A percentile compares a stretch with the other conserved stretches of the same genome.
These are phyloP conservation scores for Perca fluviatilis DNA, from an alignment of 2,113 vertebrate genomes.

Conservation along the genomic window DNA sequence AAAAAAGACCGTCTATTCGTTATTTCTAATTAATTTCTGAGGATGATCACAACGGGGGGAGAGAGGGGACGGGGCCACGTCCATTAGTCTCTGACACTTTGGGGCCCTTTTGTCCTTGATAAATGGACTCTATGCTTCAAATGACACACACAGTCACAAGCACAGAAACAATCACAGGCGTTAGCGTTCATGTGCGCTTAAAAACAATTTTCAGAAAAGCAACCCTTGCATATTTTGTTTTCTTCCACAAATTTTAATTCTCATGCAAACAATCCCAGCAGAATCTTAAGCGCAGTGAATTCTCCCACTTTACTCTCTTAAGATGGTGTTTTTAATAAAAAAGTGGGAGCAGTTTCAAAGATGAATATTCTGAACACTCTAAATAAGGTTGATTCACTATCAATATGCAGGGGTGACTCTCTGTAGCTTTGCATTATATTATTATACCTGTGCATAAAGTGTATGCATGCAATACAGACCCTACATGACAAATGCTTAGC, in stretches of 20 bases:
- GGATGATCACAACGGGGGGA: slow-evolving; percentile 78
- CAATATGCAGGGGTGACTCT: slow-evolving; percentile 17
- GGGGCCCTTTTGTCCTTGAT: slow-evolving; percentile 83
- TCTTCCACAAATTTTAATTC: neutral
- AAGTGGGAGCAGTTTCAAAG: slow-evolving; percentile 11
- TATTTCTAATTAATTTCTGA: slow-evolving; percentile 88
- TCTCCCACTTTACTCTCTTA: slow-evolving; percentile 3
- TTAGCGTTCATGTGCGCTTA: neutral
- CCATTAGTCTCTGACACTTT: slow-evolving; percentile 85
- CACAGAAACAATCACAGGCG: neutral
- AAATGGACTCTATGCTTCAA: slow-evolving; percentile 75
- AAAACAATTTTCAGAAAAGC: neutral
- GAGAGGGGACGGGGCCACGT: slow-evolving; percentile 60
- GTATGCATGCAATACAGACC: neutral
- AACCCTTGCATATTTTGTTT: neutral
- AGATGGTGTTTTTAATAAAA: slow-evolving; percentile 24
- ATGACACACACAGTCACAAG: slow-evolving; percentile 47
- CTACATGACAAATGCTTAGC: slow-evolving; percentile 42
- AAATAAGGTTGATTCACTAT: slow-evolving; percentile 29
- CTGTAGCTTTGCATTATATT: slow-evolving; percentile 7
- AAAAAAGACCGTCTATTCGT: slow-evolving; percentile 82
- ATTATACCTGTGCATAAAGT: neutral
- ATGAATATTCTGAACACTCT: slow-evolving; percentile 15
- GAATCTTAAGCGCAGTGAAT: too few species aligned
- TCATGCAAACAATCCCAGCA: neutral